Conservation (phyloP, 2,888 invertebrate genomes). For the Caenorhabditis zanzibari region DNA sequence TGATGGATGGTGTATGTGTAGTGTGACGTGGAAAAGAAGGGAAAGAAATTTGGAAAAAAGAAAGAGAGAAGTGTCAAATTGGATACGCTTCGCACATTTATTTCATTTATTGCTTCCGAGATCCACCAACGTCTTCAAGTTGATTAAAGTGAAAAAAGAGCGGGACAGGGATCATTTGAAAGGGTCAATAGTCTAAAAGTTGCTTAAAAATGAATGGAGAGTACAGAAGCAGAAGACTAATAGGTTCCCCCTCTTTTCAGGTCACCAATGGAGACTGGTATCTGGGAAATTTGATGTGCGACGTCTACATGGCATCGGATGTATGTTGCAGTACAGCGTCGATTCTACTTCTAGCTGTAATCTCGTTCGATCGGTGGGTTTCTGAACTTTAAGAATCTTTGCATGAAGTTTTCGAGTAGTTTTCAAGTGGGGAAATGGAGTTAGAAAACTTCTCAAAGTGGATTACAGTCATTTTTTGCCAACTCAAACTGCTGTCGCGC, state of each 20-base stretch:
- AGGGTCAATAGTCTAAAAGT: slow-evolving; percentile 1
- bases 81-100: slow-evolving; percentile 14
- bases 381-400: neutral
- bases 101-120: slow-evolving; percentile 48
- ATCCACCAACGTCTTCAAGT: slow-evolving; percentile 45
- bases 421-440: slow-evolving; percentile 34
- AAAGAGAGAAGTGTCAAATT: slow-evolving; percentile 47
- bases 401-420: neutral
- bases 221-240: too few species aligned
- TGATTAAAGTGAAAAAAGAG: slow-evolving; percentile 39
- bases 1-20: slow-evolving; percentile 41
- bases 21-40: slow-evolving; percentile 38
- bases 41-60: slow-evolving; percentile 6
- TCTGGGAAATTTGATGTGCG: slow-evolving; percentile 85
- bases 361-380: slow-evolving; percentile 85
- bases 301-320: slow-evolving; percentile 85
- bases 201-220: slow-evolving; percentile 5
- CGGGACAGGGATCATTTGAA: neutral
- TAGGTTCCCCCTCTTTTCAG: slow-evolving; percentile 76
- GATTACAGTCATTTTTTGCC: too few species aligned
- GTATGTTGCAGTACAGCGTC: slow-evolving; percentile 86
- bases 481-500: too few species aligned
- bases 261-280: slow-evolving; percentile 84
- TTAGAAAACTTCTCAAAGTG: neutral
- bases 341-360: slow-evolving; percentile 85